phyloP scores from a whole-genome alignment of 2,113 vertebrate species.

The Anhinga anhinga region DNA sequence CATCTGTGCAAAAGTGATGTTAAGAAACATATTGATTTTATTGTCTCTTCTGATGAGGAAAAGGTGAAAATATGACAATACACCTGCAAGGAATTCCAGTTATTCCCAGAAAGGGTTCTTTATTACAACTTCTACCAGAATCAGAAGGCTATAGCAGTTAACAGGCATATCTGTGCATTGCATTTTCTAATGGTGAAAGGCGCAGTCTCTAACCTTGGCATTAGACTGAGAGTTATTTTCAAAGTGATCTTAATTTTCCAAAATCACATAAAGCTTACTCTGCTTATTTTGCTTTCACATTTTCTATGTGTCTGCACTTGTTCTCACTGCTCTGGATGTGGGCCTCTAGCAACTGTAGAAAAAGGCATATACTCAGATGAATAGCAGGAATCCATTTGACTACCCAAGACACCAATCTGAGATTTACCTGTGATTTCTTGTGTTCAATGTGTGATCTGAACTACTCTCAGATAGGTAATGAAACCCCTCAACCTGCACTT shows the following conservation, averaged over 20 bases:
- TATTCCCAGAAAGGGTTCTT: neutral
- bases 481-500: slow-evolving; percentile 55
- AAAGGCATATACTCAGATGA: slow-evolving; percentile 38
- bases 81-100: neutral
- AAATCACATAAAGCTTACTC: neutral
- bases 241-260: neutral
- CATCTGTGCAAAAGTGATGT: neutral
- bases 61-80: neutral
- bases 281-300: neutral
- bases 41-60: neutral
- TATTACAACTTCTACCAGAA: neutral
- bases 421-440: slow-evolving; percentile 55
- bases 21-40: neutral
- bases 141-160: neutral
- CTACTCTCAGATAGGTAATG: slow-evolving; percentile 41
- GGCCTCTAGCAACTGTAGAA: neutral
- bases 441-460: slow-evolving; percentile 35
- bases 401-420: slow-evolving; percentile 45
- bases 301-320: neutral
- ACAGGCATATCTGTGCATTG: neutral
- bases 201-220: neutral
- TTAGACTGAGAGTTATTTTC: neutral
- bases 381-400: slow-evolving; percentile 59
- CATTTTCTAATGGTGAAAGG: neutral
- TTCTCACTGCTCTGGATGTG: neutral